Conservation (phyloP, 2,888 invertebrate species). For the Hyposoter dolosus region DNA sequence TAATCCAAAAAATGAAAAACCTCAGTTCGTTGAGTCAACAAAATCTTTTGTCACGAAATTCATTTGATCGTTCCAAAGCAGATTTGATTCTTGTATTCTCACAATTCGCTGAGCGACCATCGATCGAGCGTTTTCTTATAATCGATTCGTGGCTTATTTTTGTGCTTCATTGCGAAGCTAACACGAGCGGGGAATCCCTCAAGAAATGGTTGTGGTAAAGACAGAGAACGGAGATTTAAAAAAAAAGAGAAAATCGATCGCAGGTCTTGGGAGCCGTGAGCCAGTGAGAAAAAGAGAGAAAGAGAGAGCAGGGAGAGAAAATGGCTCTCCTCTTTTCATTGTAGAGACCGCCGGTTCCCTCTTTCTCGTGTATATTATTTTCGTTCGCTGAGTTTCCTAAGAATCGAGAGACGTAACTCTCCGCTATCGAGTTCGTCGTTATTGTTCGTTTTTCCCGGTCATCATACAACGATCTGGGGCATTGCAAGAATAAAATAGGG, state of each 20-base stretch:
- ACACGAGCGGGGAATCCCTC: background rate
- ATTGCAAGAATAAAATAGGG: constrained; percentile 67
- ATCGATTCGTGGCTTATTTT: no score
- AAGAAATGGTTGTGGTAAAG: constrained; percentile 36
- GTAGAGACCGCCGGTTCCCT: constrained; percentile 61
- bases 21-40: no score
- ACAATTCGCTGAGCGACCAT: no score
- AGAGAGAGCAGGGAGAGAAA: background rate
- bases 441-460: constrained; percentile 56
- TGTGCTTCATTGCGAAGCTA: background rate
- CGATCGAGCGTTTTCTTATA: no score
- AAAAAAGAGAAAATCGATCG: constrained; percentile 46
- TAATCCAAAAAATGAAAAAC: background rate
- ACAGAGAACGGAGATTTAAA: constrained; percentile 50
- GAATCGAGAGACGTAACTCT: constrained; percentile 45
- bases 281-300: background rate
- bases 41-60: no score
- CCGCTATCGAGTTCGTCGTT: constrained; percentile 24
- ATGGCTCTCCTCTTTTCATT: constrained; percentile 44
- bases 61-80: no score
- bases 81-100: no score
- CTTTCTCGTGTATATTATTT: constrained; percentile 34
- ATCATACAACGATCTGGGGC: constrained; percentile 58
- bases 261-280: constrained; percentile 19
- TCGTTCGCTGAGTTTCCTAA: constrained; percentile 32